Conservation (phyloP, 2,113 vertebrate genomes). For the Nycticorax nycticorax region DNA sequence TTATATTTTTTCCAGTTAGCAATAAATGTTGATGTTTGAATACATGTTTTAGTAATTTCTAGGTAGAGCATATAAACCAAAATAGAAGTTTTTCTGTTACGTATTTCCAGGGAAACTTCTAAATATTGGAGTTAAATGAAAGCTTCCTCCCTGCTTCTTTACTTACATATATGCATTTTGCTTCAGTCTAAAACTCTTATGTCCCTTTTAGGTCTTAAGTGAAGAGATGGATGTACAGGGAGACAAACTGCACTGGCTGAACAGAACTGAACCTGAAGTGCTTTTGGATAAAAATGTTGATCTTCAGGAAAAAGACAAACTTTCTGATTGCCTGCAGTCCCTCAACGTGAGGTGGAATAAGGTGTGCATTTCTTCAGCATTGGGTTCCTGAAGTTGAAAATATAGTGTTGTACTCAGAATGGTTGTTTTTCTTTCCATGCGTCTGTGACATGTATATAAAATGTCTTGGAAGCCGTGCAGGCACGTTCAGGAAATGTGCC, state of each 20-base stretch:
- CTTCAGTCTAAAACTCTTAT: not conserved
- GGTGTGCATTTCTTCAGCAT: slow-evolving; percentile 62
- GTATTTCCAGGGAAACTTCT: not conserved
- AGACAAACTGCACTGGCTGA: slow-evolving; percentile 87
- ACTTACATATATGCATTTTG: not conserved
- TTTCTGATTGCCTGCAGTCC: slow-evolving; percentile 78
- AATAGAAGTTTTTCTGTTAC: not conserved
- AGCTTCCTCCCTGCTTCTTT: not conserved
- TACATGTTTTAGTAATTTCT: not conserved
- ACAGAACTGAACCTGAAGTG: slow-evolving; percentile 82
- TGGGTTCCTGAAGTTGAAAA: not conserved
- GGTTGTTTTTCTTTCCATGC: not conserved
- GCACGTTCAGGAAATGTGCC: not conserved
- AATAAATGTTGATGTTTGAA: not conserved
- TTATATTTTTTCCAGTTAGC: not conserved
- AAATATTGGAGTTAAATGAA: not conserved
- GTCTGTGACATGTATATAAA: not conserved
- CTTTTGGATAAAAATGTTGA: slow-evolving; percentile 79
- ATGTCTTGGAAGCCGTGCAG: not conserved
- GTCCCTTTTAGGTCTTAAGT: slow-evolving; percentile 75
- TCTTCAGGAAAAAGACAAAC: slow-evolving; percentile 79
- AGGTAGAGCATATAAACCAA: not conserved
- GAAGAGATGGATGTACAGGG: slow-evolving; percentile 83
- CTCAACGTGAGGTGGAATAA: slow-evolving; percentile 89
- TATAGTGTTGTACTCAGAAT: not conserved